Evolutionary conservation across 1,140 invertebrate species (phyloP), one percentile per base, ranked within the genome.

Genomic region (Pteromalus puparum): DNA sequence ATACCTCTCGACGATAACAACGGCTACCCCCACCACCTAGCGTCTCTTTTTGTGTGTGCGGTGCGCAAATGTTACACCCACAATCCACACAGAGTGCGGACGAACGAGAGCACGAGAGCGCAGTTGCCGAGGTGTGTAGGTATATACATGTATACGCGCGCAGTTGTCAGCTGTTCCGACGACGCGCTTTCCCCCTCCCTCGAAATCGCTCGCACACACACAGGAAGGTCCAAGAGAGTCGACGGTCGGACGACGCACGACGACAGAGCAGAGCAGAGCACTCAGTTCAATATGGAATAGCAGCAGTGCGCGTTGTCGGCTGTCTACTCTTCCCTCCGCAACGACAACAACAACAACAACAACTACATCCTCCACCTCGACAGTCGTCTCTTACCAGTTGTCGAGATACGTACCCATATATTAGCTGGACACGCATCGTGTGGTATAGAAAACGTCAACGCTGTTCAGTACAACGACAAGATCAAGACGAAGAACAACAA

Each of bases 231-330:
- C 53, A 42, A 26, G 72, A 38, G 30, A 34, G 72, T 28, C 72
- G 28, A n/a, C 72, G 21, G 15, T 74, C 72, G 28, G 18, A 74
- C 28, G 21, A n/a, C 10, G 48, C n/a, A n/a, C n/a, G n/a, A n/a
- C n/a, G n/a, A n/a, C n/a, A n/a, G n/a, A n/a, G 21, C 21, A 21
- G 53, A 53, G 53, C 53, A n/a, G 53, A 61, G 53, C 53, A 61
- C 61, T 82, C 68, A 83, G 81, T 83, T 89, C 90, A 87, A 89
- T 90, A 90, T 89, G 90, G 88, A 91, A 90, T 87, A 86, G 86
- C 34, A 61, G 82, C 82, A 86, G 87, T 86, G 82, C 82, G 87
- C 85, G 80, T 61, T 6, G 53, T 61, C 61, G 81, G 77, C 42
- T 68, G 83, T 86, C 81, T n/a, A 61, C 18, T 61, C 53, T 61